Percentiles rank a stretch among this genome's conserved stretches.
phyloP scores from a whole-genome alignment of 2,888 invertebrate species.

The Drosophila borealis region DNA sequence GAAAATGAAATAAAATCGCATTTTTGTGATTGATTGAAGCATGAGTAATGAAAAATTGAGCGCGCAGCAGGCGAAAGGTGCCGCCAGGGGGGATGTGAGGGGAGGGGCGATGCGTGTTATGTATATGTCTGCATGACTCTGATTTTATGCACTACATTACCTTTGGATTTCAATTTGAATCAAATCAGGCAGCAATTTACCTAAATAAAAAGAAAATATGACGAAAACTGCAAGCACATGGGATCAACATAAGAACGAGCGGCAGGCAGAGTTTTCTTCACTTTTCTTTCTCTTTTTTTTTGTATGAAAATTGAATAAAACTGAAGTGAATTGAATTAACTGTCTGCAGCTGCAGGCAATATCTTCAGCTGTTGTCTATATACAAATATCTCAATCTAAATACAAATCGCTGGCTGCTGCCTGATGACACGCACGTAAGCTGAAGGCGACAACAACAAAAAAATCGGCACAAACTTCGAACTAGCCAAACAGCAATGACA shows the following conservation, averaged over 20 bases:
- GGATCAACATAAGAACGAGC: conserved; percentile 36
- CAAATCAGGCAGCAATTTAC: conserved; percentile 77
- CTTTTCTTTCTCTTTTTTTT: conserved; percentile 24
- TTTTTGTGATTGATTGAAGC: conserved; percentile 82
- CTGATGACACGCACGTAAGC: conserved; percentile 65
- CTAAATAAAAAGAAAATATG: conserved; percentile 53
- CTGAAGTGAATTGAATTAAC: conserved; percentile 70
- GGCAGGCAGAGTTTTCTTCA: conserved; percentile 23
- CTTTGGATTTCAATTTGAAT: conserved; percentile 77
- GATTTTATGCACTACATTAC: conserved; percentile 82
- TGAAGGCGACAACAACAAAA: conserved; percentile 24
- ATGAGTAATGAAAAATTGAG: conserved; percentile 81
- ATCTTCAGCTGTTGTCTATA: conserved; percentile 27
- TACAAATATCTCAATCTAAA: conserved; percentile 41
- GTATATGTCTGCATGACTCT: conserved; percentile 76
- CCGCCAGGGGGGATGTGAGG: neutral
- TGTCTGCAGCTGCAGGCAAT: conserved; percentile 20
- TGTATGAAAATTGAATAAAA: conserved; percentile 30
- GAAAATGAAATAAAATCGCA: conserved; percentile 81
- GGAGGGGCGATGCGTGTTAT: conserved; percentile 54
- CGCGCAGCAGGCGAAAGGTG: conserved; percentile 62
- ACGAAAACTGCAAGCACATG: conserved; percentile 47
- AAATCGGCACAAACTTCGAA: conserved; percentile 30
- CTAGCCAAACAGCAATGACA: conserved; percentile 71
- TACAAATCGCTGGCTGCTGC: conserved; percentile 58